Evolutionary conservation across 2,888 invertebrate species (phyloP).

Genomic region (Himalopsyche kuldschensis): DNA sequence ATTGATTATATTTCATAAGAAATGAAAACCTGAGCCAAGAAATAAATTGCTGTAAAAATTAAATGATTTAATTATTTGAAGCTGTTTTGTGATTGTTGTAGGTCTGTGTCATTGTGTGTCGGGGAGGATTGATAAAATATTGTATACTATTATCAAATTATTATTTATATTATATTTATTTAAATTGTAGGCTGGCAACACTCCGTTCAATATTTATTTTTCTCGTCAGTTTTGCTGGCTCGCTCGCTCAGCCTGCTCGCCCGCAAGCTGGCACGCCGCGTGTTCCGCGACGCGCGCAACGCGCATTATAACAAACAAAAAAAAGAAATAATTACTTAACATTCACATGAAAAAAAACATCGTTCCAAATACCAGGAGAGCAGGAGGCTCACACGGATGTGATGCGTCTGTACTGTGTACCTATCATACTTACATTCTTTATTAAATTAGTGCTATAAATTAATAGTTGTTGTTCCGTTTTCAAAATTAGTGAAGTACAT

Average conservation of each 20-base stretch:
- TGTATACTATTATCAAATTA: too few species aligned
- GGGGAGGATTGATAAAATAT: too few species aligned
- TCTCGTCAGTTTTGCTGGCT: constrained; percentile 34
- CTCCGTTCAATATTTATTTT: constrained; percentile 7
- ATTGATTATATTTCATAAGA: too few species aligned
- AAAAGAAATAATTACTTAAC: background rate
- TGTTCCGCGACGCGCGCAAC: constrained; percentile 9
- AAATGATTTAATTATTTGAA: too few species aligned
- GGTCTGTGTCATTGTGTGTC: too few species aligned
- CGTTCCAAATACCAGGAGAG: background rate
- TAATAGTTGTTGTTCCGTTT: background rate
- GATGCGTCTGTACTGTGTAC: background rate
- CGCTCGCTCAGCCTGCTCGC: constrained; percentile 32
- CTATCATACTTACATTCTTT: background rate
- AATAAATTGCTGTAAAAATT: too few species aligned
- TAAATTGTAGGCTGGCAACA: background rate
- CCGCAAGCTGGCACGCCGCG: constrained; percentile 10
- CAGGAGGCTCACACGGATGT: background rate
- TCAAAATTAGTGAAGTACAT: background rate
- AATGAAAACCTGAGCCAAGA: too few species aligned
- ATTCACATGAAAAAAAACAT: background rate
- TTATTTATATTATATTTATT: background rate
- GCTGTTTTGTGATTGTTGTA: too few species aligned
- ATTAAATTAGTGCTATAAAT: background rate
- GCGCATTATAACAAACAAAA: background rate